phyloP scores from a whole-genome alignment of 1,140 invertebrate species.

The Anastrepha ludens region DNA sequence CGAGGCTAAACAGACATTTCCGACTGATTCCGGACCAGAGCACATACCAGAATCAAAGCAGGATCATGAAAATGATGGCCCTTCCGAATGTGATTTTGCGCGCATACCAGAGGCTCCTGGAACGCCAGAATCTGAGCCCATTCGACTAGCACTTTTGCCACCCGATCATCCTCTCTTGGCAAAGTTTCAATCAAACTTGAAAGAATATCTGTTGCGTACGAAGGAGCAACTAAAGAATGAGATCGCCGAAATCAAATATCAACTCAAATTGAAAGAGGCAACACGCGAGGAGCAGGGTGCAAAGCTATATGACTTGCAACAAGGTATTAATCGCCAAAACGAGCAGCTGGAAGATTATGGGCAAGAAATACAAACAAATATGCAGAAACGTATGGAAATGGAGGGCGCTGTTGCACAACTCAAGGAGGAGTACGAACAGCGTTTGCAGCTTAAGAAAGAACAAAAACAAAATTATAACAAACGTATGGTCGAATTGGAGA shows the following conservation, averaged over 20 bases:
- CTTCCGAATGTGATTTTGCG: neutral
- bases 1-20: neutral
- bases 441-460: slow-evolving; percentile 68
- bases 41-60: neutral
- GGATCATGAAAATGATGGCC: neutral
- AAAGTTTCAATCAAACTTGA: slow-evolving; percentile 79
- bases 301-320: slow-evolving; percentile 75
- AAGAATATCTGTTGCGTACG: slow-evolving; percentile 77
- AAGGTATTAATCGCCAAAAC: slow-evolving; percentile 76
- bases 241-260: slow-evolving; percentile 75
- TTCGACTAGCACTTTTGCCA: slow-evolving; percentile 62
- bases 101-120: neutral
- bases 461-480: slow-evolving; percentile 72
- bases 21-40: neutral
- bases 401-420: slow-evolving; percentile 67
- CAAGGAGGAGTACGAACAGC: slow-evolving; percentile 73
- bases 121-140: neutral
- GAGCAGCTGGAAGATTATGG: slow-evolving; percentile 75
- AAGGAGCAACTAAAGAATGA: slow-evolving; percentile 77
- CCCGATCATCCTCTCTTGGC: slow-evolving; percentile 80
- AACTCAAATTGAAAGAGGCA: slow-evolving; percentile 73
- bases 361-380: slow-evolving; percentile 73
- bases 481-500: slow-evolving; percentile 73
- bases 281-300: slow-evolving; percentile 74
- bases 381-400: slow-evolving; percentile 71